Conservation (phyloP, 2,797 vertebrate species). For the Chelonia mydas region DNA sequence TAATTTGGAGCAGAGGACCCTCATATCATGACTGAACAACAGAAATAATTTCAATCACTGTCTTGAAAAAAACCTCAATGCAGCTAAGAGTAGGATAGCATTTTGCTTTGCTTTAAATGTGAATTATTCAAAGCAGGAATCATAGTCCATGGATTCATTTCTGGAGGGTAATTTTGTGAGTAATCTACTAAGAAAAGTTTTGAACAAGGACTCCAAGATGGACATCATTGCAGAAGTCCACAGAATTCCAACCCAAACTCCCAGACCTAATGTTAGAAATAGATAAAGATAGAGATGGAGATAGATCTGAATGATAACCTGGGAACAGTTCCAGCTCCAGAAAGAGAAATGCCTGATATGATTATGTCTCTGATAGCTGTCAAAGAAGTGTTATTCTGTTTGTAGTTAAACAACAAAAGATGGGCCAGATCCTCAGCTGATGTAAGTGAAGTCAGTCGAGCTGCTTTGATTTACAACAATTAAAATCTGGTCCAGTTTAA, state of each 20-base stretch:
- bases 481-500: slow-evolving; percentile 15
- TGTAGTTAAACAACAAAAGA: slow-evolving; percentile 75
- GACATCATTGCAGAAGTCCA: background rate
- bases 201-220: background rate
- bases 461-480: background rate
- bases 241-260: slow-evolving; percentile 34
- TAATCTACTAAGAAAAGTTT: slow-evolving; percentile 67
- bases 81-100: slow-evolving; percentile 65
- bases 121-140: slow-evolving; percentile 62
- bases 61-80: slow-evolving; percentile 66
- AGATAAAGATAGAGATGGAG: background rate
- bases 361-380: slow-evolving; percentile 74
- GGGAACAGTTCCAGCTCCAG: slow-evolving; percentile 62
- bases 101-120: slow-evolving; percentile 65
- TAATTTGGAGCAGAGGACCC: slow-evolving; percentile 59
- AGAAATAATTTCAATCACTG: slow-evolving; percentile 68
- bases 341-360: slow-evolving; percentile 70
- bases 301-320: slow-evolving; percentile 65
- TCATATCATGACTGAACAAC: slow-evolving; percentile 66
- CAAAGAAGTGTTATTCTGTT: slow-evolving; percentile 72
- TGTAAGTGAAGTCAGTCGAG: slow-evolving; percentile 61
- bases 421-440: slow-evolving; percentile 68
- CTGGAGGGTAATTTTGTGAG: slow-evolving; percentile 29
- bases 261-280: slow-evolving; percentile 46
- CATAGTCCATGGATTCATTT: slow-evolving; percentile 32